Conservation (phyloP, 2,888 invertebrate genomes). For the Gymnosoma rotundatum region DNA sequence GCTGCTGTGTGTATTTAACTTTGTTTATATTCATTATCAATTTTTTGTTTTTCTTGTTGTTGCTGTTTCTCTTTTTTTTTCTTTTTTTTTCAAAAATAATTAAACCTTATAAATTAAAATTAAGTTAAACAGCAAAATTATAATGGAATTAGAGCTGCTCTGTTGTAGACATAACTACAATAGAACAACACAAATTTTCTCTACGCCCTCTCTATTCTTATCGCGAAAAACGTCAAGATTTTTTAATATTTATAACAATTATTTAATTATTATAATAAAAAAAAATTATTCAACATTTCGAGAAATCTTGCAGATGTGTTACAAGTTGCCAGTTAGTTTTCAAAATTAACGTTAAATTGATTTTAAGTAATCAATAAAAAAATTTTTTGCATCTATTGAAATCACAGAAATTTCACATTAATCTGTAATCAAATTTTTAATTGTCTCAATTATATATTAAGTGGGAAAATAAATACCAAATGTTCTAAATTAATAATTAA, state of each 20-base stretch:
- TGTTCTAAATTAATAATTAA: too few species aligned
- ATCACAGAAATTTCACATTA: too few species aligned
- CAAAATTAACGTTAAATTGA: too few species aligned
- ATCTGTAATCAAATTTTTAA: too few species aligned
- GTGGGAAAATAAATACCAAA: too few species aligned
- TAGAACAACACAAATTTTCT: not conserved
- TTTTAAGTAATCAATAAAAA: too few species aligned
- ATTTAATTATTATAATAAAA: constrained; percentile 1
- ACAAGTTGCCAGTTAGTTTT: too few species aligned
- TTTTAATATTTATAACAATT: constrained; percentile 13
- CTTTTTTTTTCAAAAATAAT: constrained; percentile 27
- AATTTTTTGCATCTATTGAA: too few species aligned
- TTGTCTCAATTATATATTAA: too few species aligned
- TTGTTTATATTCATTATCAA: constrained; percentile 61
- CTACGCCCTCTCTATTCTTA: constrained; percentile 36
- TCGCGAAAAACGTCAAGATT: constrained; percentile 26
- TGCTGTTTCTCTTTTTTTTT: not conserved
- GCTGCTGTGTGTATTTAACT: constrained; percentile 59
- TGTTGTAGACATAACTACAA: not conserved
- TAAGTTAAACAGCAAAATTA: constrained; percentile 21
- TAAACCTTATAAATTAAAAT: constrained; percentile 22
- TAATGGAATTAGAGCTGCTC: not conserved
- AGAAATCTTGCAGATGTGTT: not conserved
- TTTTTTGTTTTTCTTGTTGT: constrained; percentile 22
- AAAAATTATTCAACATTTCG: not conserved